A percentile compares a stretch with the other conserved stretches of the same genome.
Evolutionary conservation across 1,140 invertebrate genomes (phyloP).

Genomic region (Choristoneura fumiferana): DNA sequence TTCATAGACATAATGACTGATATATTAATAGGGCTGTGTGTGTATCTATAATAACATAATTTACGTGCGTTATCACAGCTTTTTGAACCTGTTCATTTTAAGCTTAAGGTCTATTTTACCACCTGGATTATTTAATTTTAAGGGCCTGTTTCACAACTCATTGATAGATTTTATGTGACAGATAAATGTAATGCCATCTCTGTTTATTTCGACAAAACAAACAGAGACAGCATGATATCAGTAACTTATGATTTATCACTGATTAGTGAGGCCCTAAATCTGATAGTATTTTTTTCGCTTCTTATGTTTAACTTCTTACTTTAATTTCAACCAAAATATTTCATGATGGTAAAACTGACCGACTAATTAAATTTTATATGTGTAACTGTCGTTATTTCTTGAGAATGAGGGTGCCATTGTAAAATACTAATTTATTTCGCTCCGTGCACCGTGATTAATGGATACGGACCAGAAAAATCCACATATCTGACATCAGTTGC

Average conservation of each 20-base stretch:
- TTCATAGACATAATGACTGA: conserved; percentile 13
- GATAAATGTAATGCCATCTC: no score
- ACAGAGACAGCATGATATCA: no score
- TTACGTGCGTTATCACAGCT: neutral
- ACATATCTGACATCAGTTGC: conserved; percentile 21
- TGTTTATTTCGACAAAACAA: no score
- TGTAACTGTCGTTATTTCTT: conserved; percentile 20
- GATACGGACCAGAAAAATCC: conserved; percentile 23
- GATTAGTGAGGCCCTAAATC: no score
- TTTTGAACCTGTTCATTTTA: no score
- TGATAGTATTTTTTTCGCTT: no score
- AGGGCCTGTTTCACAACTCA: no score
- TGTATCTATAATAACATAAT: neutral
- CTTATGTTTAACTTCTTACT: no score
- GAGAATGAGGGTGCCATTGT: conserved; percentile 29
- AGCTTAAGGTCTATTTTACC: neutral
- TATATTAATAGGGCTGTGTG: conserved; percentile 14
- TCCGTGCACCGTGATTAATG: neutral
- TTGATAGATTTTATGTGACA: no score
- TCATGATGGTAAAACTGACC: no score
- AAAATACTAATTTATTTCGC: conserved; percentile 20
- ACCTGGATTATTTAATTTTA: neutral
- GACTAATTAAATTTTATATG: conserved; percentile 23
- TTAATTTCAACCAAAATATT: no score
- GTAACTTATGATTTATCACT: no score